A percentile compares a stretch with the other conserved stretches of the same genome.
Evolutionary conservation across 2,888 invertebrate genomes (phyloP).

Genomic region (Dermolepida albohirtum): DNA sequence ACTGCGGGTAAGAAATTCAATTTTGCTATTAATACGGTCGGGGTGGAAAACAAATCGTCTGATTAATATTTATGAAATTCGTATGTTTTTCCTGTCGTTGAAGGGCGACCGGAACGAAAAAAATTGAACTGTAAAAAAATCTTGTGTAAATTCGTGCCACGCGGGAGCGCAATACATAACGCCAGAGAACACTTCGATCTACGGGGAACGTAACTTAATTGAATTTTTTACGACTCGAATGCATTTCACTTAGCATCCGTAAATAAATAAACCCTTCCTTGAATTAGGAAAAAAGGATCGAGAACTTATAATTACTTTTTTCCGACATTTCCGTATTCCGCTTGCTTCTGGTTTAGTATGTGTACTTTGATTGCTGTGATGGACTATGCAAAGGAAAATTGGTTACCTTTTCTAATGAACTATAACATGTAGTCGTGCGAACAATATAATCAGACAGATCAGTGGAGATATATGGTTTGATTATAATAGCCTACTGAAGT

Average conservation of each 20-base stretch:
- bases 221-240: slow-evolving; percentile 36
- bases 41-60: slow-evolving; percentile 23
- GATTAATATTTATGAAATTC: slow-evolving; percentile 29
- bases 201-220: slow-evolving; percentile 31
- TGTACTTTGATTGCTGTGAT: no score
- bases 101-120: slow-evolving; percentile 7
- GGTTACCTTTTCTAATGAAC: no score
- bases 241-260: slow-evolving; percentile 32
- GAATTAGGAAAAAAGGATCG: slow-evolving; percentile 2
- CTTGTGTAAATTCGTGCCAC: slow-evolving; percentile 34
- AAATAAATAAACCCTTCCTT: slow-evolving; percentile 28
- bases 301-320: slow-evolving; percentile 9
- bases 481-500: no score
- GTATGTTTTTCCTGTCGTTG: slow-evolving; percentile 12
- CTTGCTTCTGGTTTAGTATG: no score
- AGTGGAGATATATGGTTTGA: no score
- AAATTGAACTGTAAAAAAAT: slow-evolving; percentile 26
- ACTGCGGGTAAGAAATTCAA: neutral
- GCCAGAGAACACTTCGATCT: slow-evolving; percentile 17
- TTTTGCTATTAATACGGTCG: slow-evolving; percentile 19
- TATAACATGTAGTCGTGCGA: no score
- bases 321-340: no score
- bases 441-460: no score
- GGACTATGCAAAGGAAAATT: no score
- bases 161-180: slow-evolving; percentile 31